Evolutionary conservation across 64 coral and sea anemone species (phyloP).

Genomic region (Stylophora pistillata): DNA sequence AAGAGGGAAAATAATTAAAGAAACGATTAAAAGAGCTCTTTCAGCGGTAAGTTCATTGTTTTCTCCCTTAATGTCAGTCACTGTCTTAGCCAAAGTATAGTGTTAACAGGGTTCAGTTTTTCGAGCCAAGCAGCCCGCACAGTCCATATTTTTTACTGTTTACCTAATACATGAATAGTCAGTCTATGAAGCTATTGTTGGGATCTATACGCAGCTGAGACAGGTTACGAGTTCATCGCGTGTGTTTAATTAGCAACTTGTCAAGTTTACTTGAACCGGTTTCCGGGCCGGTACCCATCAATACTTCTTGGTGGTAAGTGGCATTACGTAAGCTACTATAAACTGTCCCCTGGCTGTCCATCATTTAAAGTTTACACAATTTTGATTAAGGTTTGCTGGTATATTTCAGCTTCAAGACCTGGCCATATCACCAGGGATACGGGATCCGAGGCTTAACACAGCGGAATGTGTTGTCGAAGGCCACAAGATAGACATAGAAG

Average conservation of each 20-base stretch:
- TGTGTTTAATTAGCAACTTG: not conserved
- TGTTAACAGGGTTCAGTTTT: no score
- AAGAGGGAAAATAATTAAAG: not conserved
- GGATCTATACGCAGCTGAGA: not conserved
- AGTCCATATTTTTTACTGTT: no score
- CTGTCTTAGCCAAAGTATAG: no score
- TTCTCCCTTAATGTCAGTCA: no score
- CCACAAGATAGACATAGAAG: not conserved
- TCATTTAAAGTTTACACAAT: not conserved
- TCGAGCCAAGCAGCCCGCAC: no score
- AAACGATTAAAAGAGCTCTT: not conserved
- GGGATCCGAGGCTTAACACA: constrained; percentile 7
- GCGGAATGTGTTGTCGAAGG: constrained; percentile 12
- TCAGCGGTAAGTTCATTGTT: constrained; percentile 1
- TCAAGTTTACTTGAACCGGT: not conserved
- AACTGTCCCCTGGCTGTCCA: no score
- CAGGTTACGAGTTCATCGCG: not conserved
- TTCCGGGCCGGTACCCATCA: no score
- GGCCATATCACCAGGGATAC: not conserved
- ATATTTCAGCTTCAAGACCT: not conserved
- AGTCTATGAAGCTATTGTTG: not conserved
- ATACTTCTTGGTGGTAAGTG: no score
- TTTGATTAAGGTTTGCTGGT: not conserved
- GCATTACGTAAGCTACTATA: no score
- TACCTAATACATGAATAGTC: not conserved